phyloP scores from a whole-genome alignment of 2,888 invertebrate genomes.

The Plutella xylostella region DNA sequence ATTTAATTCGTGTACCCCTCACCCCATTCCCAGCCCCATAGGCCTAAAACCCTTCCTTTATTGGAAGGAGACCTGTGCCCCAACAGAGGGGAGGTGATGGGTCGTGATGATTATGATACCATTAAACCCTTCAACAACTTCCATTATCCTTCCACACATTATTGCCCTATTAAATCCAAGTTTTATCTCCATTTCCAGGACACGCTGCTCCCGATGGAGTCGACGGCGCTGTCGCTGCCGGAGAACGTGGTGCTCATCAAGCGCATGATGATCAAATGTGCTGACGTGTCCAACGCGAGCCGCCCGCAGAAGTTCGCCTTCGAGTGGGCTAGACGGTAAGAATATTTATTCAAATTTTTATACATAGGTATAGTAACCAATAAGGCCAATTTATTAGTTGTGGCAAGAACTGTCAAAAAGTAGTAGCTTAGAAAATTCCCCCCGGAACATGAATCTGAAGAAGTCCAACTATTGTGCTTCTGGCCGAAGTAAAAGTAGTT shows the following conservation, averaged over 20 bases:
- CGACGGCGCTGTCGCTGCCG: slow-evolving; percentile 66
- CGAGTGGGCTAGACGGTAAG: slow-evolving; percentile 87
- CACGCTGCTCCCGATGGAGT: slow-evolving; percentile 48
- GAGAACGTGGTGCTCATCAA: slow-evolving; percentile 91
- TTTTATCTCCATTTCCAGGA: slow-evolving; percentile 33
- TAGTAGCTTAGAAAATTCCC: not conserved
- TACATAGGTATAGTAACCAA: not conserved
- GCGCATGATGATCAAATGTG: slow-evolving; percentile 98
- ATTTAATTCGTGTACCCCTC: too few species aligned
- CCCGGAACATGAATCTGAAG: not conserved
- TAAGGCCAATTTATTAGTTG: too few species aligned
- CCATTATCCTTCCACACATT: too few species aligned
- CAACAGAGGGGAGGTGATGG: too few species aligned
- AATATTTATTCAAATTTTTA: too few species aligned
- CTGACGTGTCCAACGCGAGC: slow-evolving; percentile 97
- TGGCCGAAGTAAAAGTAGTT: not conserved
- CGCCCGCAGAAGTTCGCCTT: slow-evolving; percentile 85
- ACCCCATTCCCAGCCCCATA: too few species aligned
- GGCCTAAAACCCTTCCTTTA: too few species aligned
- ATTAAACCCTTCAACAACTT: too few species aligned
- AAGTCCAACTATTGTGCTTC: not conserved
- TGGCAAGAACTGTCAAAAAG: too few species aligned
- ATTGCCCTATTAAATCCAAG: too few species aligned
- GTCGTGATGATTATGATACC: too few species aligned
- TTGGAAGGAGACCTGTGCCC: too few species aligned